These are phyloP conservation scores for Montipora efflorescens DNA, from an alignment of 64 coral and sea anemone genomes.

Conservation along the genomic window DNA sequence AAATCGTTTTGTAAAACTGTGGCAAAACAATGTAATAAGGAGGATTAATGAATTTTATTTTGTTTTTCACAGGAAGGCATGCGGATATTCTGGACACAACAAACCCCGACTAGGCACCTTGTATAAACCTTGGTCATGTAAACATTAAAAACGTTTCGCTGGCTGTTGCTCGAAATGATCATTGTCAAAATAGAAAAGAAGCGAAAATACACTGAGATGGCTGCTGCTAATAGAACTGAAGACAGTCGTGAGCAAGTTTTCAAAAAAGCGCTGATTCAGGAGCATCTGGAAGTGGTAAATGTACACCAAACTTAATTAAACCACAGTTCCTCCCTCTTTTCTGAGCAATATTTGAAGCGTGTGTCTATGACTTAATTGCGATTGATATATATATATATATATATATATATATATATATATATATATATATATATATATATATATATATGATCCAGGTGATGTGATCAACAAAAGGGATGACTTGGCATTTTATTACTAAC, in stretches of 20 bases:
- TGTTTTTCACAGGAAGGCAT: not conserved
- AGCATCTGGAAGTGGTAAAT: not conserved
- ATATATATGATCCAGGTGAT: too few species aligned
- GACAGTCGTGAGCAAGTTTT: not conserved
- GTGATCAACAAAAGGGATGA: too few species aligned
- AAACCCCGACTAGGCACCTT: conserved; percentile 21
- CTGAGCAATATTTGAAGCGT: too few species aligned
- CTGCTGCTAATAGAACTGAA: not conserved
- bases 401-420: not conserved
- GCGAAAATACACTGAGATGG: not conserved
- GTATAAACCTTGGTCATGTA: not conserved
- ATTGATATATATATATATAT: not conserved
- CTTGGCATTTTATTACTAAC: too few species aligned
- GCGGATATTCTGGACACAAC: not conserved
- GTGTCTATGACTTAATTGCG: too few species aligned
- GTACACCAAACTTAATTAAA: not conserved
- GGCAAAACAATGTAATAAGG: too few species aligned
- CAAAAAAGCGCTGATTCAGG: not conserved
- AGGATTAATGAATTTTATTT: not conserved
- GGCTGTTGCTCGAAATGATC: not conserved
- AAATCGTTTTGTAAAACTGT: not conserved
- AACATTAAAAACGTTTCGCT: conserved; percentile 16
- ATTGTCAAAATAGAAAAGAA: not conserved
- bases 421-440: too few species aligned
- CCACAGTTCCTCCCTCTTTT: too few species aligned